Evolutionary conservation across 2,113 vertebrate species (phyloP).

Genomic region (Glareola pratincola): DNA sequence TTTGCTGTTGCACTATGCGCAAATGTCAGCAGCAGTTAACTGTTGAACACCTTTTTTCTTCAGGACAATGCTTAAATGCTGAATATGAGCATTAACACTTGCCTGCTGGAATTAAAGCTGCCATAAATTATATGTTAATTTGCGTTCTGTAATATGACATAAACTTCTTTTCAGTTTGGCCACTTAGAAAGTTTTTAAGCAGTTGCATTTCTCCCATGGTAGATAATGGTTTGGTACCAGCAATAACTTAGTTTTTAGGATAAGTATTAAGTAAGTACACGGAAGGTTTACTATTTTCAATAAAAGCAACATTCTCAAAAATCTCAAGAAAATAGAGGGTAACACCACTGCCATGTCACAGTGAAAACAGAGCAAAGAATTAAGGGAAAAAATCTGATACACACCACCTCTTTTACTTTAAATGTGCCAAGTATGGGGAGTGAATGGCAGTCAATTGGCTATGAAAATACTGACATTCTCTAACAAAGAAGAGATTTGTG

Average conservation of each 20-base stretch:
- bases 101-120: not conserved
- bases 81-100: not conserved
- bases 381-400: not conserved
- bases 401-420: not conserved
- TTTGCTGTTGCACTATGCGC: not conserved
- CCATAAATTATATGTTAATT: not conserved
- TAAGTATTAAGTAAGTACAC: not conserved
- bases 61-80: not conserved
- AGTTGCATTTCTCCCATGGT: not conserved
- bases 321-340: not conserved
- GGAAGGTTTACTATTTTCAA: not conserved
- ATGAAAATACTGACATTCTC: not conserved
- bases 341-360: not conserved
- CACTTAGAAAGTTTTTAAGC: not conserved
- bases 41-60: not conserved
- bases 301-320: not conserved
- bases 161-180: not conserved
- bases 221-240: not conserved
- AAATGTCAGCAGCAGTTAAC: not conserved
- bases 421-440: not conserved
- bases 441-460: not conserved
- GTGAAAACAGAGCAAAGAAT: not conserved
- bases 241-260: not conserved
- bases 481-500: not conserved
- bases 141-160: not conserved